Evolutionary conservation across 2,888 invertebrate species (phyloP).

Genomic region (Sipha maydis): DNA sequence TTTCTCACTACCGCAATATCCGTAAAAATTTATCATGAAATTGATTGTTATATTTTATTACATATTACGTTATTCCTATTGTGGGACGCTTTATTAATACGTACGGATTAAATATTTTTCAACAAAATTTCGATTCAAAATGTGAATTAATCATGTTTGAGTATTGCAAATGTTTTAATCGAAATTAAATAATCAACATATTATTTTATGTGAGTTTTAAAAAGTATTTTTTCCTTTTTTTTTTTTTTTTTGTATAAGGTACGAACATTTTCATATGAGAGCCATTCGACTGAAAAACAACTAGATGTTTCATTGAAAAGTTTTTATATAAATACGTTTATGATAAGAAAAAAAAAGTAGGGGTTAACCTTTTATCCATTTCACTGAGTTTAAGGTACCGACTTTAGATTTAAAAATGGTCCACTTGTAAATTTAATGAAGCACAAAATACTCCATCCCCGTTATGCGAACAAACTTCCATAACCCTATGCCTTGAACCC

Average conservation of each 20-base stretch:
- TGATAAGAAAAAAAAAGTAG: background rate
- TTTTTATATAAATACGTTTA: conserved; percentile 51
- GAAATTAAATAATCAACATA: too few relatives aligned
- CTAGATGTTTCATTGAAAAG: conserved; percentile 24
- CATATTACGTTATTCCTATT: too few relatives aligned
- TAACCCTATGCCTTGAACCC: conserved; percentile 33
- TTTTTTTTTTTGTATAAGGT: background rate
- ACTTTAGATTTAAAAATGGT: conserved; percentile 49
- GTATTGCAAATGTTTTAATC: too few relatives aligned
- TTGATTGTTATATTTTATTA: too few relatives aligned
- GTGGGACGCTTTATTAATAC: too few relatives aligned
- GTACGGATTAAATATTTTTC: too few relatives aligned
- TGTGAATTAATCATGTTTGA: too few relatives aligned
- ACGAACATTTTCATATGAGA: conserved; percentile 33
- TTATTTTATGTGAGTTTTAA: background rate
- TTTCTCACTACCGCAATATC: too few relatives aligned
- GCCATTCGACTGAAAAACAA: conserved; percentile 34
- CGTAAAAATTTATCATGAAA: too few relatives aligned
- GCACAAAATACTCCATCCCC: conserved; percentile 52
- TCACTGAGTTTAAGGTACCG: conserved; percentile 41
- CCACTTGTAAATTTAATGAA: conserved; percentile 60
- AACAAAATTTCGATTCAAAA: too few relatives aligned
- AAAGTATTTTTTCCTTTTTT: background rate
- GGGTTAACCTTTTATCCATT: conserved; percentile 47
- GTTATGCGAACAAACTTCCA: conserved; percentile 38